Evolutionary conservation across 2,797 vertebrate genomes (phyloP).

Genomic region (Hippopotamyrus pictus): DNA sequence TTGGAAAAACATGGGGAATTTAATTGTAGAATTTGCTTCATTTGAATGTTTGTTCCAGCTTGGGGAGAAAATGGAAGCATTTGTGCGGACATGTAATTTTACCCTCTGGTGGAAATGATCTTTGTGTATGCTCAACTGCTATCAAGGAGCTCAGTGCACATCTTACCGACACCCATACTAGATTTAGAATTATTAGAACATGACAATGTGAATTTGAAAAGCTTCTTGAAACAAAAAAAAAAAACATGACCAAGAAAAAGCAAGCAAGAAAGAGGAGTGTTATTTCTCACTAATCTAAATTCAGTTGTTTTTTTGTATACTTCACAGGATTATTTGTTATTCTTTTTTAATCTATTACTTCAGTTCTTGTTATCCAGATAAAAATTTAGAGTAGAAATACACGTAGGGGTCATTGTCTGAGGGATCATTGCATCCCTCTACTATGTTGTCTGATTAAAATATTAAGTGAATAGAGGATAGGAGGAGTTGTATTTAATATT

Average conservation of each 20-base stretch:
- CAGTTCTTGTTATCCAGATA: neutral
- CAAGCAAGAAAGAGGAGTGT: neutral
- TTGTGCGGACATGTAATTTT: neutral
- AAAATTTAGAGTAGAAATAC: neutral
- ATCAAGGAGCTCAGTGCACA: neutral
- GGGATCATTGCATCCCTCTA: neutral
- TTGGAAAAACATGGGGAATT: neutral
- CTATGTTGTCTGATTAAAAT: neutral
- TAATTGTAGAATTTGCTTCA: neutral
- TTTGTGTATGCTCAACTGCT: neutral
- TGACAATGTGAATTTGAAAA: neutral
- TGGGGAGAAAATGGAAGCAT: neutral
- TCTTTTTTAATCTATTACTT: neutral
- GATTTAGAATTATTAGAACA: neutral
- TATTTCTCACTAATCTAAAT: neutral
- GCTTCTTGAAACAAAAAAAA: neutral
- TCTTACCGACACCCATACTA: neutral
- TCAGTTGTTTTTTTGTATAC: constrained; percentile 31
- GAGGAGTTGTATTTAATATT: neutral
- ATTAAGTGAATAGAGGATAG: neutral
- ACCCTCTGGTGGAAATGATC: neutral
- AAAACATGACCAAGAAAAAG: neutral
- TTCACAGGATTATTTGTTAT: constrained; percentile 12
- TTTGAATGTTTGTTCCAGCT: neutral
- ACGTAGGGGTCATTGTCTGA: neutral